Evolutionary conservation across 2,113 vertebrate genomes (phyloP), one percentile per base, ranked within the genome.

Genomic region (Zeus faber): DNA sequence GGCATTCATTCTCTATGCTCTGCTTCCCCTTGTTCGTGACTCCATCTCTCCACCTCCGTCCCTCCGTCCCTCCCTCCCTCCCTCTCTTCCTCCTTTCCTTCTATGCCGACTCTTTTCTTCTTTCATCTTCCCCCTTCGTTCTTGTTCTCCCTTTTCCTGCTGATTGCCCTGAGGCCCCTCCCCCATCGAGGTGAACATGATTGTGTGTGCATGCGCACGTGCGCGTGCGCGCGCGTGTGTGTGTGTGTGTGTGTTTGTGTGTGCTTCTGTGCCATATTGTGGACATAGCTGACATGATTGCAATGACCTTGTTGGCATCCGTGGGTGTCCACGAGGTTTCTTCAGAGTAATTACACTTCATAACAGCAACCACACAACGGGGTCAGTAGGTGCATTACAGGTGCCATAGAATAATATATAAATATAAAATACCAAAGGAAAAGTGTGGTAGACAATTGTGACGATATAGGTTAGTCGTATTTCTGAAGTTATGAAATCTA

Each of bases 281-380:
- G 14, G 22, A 31, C 9, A 37, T 18, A 48, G 45, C 53, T 44
- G 57, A 52, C 62, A 69, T 80, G 79, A 85, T 83, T 85, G 66
- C 75, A 57, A 21, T 78, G 78, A 83, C 85, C 75, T 84, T 78
- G 79, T 77, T 76, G 60, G 25, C 67, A 62, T 72, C 70, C 49
- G 61, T 77, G 69, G 31, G 31, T 33, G 13, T 33, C 31, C 31
- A 14, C 40, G 26, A 62, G 60, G 65, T 76, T n/a, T 83, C 70
- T 59, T 55, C 35, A 47, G 39, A 56, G 60, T 83, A 78, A 81
- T 80, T 61, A 67, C 52, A 48, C 59, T 62, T 73, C 59, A 75
- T 59, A 58, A 70, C 24, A 68, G 63, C 29, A 18, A 58, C 67
- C 52, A 49, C 25, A 73, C 14, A 21, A 54, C 49, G 3, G 54